Evolutionary conservation across 2,113 vertebrate species (phyloP).

Genomic region (Eulemur macaco): DNA sequence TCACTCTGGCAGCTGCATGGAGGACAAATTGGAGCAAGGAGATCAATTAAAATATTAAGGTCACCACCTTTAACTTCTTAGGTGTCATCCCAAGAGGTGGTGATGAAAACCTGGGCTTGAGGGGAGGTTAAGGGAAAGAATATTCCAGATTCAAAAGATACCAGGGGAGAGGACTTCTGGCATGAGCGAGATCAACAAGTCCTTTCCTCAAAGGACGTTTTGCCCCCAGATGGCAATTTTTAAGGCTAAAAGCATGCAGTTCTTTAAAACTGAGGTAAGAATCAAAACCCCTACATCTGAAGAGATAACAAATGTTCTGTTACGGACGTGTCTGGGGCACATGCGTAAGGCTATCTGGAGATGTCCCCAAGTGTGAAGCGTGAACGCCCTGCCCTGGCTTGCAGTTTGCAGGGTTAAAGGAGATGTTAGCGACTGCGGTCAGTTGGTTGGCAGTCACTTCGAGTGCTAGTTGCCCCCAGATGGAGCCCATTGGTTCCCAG

Average conservation of each 20-base stretch:
- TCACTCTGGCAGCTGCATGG: background rate
- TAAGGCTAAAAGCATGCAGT: background rate
- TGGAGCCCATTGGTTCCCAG: background rate
- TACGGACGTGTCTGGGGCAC: background rate
- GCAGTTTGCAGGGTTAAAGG: background rate
- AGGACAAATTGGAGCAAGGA: background rate
- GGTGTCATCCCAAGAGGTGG: background rate
- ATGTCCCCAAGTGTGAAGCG: background rate
- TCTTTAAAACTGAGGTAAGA: background rate
- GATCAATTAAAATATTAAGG: background rate
- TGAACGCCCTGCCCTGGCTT: background rate
- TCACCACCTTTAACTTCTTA: background rate
- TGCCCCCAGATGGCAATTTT: background rate
- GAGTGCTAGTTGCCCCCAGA: background rate
- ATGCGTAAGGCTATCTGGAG: background rate
- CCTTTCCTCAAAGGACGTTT: background rate
- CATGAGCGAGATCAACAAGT: background rate
- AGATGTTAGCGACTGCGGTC: background rate
- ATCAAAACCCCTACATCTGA: background rate
- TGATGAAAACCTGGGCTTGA: background rate
- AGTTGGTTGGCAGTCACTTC: background rate
- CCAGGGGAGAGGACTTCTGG: background rate
- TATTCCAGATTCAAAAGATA: background rate
- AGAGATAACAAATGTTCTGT: background rate
- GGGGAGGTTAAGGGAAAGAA: background rate